phyloP scores from a whole-genome alignment of 64 coral and sea anemone species.

The Acropora tenuis region DNA sequence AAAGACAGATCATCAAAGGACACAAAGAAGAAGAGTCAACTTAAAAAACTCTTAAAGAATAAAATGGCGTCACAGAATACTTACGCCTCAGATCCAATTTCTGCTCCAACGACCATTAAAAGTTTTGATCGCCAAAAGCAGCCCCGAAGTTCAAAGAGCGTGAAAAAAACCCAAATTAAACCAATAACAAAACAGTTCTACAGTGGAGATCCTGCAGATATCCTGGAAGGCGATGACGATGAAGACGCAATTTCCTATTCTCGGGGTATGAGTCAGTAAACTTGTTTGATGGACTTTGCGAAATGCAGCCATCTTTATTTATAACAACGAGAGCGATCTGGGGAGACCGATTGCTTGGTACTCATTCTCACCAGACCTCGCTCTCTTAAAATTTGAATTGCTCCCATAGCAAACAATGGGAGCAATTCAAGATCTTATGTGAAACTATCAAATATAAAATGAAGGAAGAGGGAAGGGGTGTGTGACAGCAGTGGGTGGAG shows the following conservation, averaged over 20 bases:
- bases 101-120: background rate
- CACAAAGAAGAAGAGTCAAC: background rate
- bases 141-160: background rate
- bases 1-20: background rate
- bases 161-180: conserved; percentile 19
- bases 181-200: background rate
- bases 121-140: background rate
- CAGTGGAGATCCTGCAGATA: background rate
- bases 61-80: background rate
- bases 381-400: no score
- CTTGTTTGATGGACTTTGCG: background rate
- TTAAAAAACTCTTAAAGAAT: background rate
- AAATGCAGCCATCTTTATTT: no score
- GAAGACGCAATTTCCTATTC: conserved; percentile 12
- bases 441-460: no score
- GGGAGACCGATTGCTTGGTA: no score
- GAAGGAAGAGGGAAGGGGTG: no score
- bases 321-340: no score
- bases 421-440: no score
- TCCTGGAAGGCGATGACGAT: conserved; percentile 31
- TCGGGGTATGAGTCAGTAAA: background rate
- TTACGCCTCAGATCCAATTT: background rate
- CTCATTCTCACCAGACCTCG: no score
- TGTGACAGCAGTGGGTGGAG: no score
- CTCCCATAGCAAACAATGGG: no score